These are phyloP conservation scores for Sisor rabdophorus DNA, from an alignment of 2,113 vertebrate species.

Conservation along the genomic window DNA sequence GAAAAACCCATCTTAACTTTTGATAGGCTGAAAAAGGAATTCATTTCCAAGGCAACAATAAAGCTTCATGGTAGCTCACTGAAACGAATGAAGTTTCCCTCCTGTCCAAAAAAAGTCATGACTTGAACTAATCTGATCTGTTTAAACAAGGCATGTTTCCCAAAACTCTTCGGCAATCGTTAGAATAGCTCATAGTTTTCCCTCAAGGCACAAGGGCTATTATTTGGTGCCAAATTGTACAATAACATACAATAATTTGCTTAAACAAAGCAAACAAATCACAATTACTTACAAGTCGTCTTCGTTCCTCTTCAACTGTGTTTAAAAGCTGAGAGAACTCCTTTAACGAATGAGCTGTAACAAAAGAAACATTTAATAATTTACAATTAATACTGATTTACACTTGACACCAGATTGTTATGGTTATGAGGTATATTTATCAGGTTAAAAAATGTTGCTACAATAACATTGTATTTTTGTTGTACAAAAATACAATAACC, in stretches of 20 bases:
- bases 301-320: conserved; percentile 93
- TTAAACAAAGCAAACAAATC: neutral
- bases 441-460: neutral
- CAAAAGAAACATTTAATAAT: conserved; percentile 39
- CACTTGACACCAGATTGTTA: neutral
- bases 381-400: neutral
- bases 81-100: too few relatives aligned
- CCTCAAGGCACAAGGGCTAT: neutral
- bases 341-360: conserved; percentile 89
- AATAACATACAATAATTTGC: neutral
- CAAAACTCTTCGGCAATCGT: conserved; percentile 19
- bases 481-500: neutral
- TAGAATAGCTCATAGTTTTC: conserved; percentile 16
- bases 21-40: neutral
- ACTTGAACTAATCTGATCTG: too few relatives aligned
- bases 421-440: neutral
- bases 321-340: conserved; percentile 94
- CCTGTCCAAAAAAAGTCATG: too few relatives aligned
- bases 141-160: conserved; percentile 28
- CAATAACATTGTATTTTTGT: neutral
- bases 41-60: neutral
- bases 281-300: conserved; percentile 81
- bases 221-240: conserved; percentile 3
- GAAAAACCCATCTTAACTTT: too few relatives aligned
- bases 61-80: neutral